Evolutionary conservation across 2,113 vertebrate species (phyloP), one percentile per base, ranked within the genome.

Genomic region (Centropristis striata): DNA sequence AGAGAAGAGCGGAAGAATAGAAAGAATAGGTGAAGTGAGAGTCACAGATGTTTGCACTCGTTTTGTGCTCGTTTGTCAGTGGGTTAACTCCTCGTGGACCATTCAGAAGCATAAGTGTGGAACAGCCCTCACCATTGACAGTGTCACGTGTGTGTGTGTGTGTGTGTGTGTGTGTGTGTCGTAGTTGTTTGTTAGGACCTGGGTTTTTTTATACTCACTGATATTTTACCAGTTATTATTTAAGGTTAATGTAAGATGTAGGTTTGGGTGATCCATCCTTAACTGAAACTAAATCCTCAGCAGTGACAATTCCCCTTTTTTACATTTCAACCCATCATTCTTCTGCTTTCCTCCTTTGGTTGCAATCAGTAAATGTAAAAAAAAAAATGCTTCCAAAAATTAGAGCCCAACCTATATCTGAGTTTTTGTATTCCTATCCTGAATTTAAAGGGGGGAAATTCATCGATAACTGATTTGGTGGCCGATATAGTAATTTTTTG

Each of bases 11-110:
- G 57, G 58, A 44, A 75, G 67, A 78, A 80, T 55, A 41, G 75
- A 61, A 61, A 71, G 84, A 85, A 82, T 51, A 61, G 50, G 50
- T 20, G 63, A 58, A 76, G 75, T 78, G 79, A 80, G 76, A 90
- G 71, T 70, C 83, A 75, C 88, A 89, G 89, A 86, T 88, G 85
- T 87, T 70, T 72, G 41, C 50, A 32, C 37, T 76, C 18, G 9
- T 88, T 70, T 76, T 74, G 23, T 32, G 27, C 53, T 61, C 9
- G 10, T 80, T 67, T 61, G 74, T 87, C 41, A 71, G 59, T 44
- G 13, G 39, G 10, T 64, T 80, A 75, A 63, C 28, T 78, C 36
- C 44, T 76, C 25, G 3, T 66, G 8, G 7, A 27, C n/a, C 14
- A 58, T 80, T 15, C 42, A 81, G 28, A 57, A 18, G 25, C 47